Evolutionary conservation across 2,113 vertebrate species (phyloP).

Genomic region (Dissostichus mawsoni): DNA sequence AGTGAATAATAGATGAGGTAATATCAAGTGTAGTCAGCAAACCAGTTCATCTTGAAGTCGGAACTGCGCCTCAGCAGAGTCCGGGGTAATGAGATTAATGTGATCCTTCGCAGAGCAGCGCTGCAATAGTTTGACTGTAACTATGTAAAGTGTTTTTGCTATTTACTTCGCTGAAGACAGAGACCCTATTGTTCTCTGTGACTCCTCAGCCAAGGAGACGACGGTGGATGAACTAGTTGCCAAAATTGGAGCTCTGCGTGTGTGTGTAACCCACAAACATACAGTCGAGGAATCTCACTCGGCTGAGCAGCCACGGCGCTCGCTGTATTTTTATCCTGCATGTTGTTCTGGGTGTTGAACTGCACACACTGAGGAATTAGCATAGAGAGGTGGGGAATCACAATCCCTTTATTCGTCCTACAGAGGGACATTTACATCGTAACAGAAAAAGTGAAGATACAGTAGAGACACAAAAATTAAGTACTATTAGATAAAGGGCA

Average conservation of each 20-base stretch:
- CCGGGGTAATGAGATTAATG: conserved; percentile 53
- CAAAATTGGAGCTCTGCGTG: conserved; percentile 52
- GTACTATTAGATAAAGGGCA: too few species aligned
- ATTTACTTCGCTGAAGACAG: conserved; percentile 65
- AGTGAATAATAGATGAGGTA: conserved; percentile 74
- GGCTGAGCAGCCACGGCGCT: conserved; percentile 22
- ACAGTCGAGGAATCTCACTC: conserved; percentile 56
- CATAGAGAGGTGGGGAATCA: background rate
- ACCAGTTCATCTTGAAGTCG: conserved; percentile 53
- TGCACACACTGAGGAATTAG: conserved; percentile 9
- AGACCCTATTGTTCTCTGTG: conserved; percentile 65
- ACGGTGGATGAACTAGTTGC: conserved; percentile 60
- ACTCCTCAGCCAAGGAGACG: conserved; percentile 65
- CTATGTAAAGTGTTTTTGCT: conserved; percentile 46
- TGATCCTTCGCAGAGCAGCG: conserved; percentile 36
- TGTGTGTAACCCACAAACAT: conserved; percentile 60
- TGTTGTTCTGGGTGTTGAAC: conserved; percentile 17
- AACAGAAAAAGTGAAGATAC: too few species aligned
- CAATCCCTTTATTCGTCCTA: too few species aligned
- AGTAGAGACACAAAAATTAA: too few species aligned
- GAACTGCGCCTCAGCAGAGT: conserved; percentile 37
- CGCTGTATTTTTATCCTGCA: conserved; percentile 34
- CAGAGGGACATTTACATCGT: too few species aligned
- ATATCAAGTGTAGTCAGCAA: conserved; percentile 72
- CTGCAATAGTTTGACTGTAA: conserved; percentile 44